Evolutionary conservation across 1,140 invertebrate genomes (phyloP), one percentile per base, ranked within the genome.

Genomic region (Lucilia cuprina): DNA sequence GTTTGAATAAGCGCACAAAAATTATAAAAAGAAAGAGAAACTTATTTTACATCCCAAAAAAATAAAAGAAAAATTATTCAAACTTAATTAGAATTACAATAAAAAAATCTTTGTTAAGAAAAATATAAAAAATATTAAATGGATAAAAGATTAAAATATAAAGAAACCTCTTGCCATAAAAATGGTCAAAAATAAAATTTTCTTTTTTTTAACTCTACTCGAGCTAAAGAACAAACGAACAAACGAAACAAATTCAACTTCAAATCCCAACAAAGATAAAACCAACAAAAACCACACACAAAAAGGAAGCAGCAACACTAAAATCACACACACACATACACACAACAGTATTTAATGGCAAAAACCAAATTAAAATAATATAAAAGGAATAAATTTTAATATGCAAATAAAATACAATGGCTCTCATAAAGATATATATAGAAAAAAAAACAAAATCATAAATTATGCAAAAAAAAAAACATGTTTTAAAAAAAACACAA

Each of bases 381-480:
- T 19, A 70, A 21, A 30, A 70, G 65, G 65, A 70, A 70, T 70
- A 70, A 70, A 70, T 70, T 70, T 70, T 70, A 70, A 70, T 70
- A 70, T 70, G n/a, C 65, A 70, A 70, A 70, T 70, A 70, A 70
- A 70, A 70, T 70, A 70, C 65, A 70, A 70, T 70, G 19, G n/a
- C 19, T 9, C 21, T 70, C 65, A 21, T 70, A 70, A 70, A 60
- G n/a, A 5, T 60, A 60, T 60, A n/a, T n/a, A n/a, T n/a, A n/a
- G n/a, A n/a, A 17, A 60, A 60, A n/a, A 17, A 60, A 60, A 60
- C 14, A 5, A n/a, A 70, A 70, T 70, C 65, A 70, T 70, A 70
- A 70, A 70, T 70, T 70, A 70, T 70, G 65, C n/a, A 70, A 2
- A 70, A 70, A 2, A 70, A 19, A 70, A 25, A 70, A 70, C 25